These are phyloP conservation scores for Sander lucioperca DNA, from an alignment of 2,113 vertebrate species.

Conservation along the genomic window DNA sequence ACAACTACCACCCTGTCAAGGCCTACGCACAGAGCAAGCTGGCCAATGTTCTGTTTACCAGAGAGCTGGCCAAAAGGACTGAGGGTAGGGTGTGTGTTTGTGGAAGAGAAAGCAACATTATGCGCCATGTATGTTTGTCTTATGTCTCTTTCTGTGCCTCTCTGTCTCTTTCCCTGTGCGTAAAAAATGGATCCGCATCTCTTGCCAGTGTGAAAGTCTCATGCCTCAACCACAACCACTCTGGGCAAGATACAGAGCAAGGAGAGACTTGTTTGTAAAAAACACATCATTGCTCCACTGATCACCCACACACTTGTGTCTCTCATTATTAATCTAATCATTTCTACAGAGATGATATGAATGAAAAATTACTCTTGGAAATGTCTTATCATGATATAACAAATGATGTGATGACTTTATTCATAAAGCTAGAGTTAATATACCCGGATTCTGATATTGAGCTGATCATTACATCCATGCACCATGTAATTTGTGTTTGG, in stretches of 20 bases:
- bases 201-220: conserved; percentile 68
- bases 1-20: conserved; percentile 70
- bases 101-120: neutral
- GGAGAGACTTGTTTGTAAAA: conserved; percentile 15
- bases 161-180: neutral
- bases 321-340: neutral
- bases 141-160: neutral
- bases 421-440: neutral
- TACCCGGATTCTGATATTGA: neutral
- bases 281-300: neutral
- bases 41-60: conserved; percentile 83
- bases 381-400: neutral
- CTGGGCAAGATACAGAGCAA: conserved; percentile 31
- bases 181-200: conserved; percentile 52
- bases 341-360: neutral
- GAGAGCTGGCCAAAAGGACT: conserved; percentile 78
- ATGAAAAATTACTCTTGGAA: neutral
- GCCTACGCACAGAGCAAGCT: conserved; percentile 85
- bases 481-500: neutral
- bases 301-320: neutral
- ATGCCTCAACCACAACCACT: conserved; percentile 66
- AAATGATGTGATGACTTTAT: neutral
- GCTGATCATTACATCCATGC: neutral
- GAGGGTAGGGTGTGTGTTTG: conserved; percentile 67
- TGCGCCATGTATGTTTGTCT: neutral